These are phyloP conservation scores for Cololabis saira DNA, from an alignment of 2,113 vertebrate genomes.

Conservation along the genomic window DNA sequence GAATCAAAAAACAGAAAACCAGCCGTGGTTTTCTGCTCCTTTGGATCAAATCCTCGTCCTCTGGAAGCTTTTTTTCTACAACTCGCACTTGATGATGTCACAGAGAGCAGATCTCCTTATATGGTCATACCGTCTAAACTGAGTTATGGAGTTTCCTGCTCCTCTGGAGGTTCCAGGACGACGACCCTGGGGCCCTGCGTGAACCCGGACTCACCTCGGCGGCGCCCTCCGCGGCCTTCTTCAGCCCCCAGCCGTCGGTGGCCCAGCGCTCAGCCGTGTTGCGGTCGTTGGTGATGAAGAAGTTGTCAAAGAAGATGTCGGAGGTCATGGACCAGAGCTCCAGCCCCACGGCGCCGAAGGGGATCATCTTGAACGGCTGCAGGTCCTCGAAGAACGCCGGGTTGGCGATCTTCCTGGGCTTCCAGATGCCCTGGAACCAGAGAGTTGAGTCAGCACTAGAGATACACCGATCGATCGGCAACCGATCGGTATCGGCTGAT, in stretches of 20 bases:
- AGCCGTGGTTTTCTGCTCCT: no score
- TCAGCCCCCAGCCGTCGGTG: slow-evolving; percentile 92
- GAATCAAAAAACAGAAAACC: no score
- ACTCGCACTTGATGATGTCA: no score
- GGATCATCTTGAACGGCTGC: slow-evolving; percentile 93
- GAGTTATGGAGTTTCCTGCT: no score
- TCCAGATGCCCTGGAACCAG: slow-evolving; percentile 91
- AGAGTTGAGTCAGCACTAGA: not conserved
- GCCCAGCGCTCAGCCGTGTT: slow-evolving; percentile 92
- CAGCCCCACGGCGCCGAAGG: slow-evolving; percentile 92
- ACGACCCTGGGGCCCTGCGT: no score
- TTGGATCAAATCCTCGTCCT: no score
- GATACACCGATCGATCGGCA: no score
- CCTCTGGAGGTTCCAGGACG: no score
- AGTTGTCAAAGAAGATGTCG: slow-evolving; percentile 99
- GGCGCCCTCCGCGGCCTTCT: slow-evolving; percentile 95
- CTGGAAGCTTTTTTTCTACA: no score
- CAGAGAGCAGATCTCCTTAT: no score
- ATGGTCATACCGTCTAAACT: no score
- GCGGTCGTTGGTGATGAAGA: slow-evolving; percentile 91
- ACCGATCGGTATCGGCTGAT: no score
- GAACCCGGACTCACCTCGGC: slow-evolving; percentile 86
- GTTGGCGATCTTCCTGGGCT: slow-evolving; percentile 94
- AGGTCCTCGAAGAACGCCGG: slow-evolving; percentile 96
- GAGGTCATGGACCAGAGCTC: slow-evolving; percentile 99